These are phyloP conservation scores for Saccopteryx leptura DNA, from an alignment of 2,113 vertebrate species.

Conservation along the genomic window DNA sequence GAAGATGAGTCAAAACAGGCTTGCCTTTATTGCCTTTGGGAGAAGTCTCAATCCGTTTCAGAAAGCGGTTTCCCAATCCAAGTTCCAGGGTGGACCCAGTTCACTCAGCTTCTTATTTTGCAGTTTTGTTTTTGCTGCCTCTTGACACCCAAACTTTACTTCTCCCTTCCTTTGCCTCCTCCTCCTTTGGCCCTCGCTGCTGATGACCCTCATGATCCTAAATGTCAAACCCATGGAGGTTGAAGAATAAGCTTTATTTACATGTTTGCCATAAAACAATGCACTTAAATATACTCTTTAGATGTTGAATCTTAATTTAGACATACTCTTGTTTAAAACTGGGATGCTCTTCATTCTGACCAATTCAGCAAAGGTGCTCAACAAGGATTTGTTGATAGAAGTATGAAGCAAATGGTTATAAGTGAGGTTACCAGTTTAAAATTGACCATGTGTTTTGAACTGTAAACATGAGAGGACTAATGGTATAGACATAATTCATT, in stretches of 20 bases:
- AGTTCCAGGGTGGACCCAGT: neutral
- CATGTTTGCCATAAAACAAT: neutral
- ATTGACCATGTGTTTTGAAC: neutral
- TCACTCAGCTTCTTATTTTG: neutral
- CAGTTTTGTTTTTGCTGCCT: neutral
- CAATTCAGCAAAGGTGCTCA: neutral
- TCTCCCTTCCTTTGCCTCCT: neutral
- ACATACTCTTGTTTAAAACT: neutral
- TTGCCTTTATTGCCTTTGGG: constrained; percentile 18
- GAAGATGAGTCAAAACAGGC: constrained; percentile 52
- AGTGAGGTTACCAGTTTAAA: neutral
- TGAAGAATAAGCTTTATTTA: neutral
- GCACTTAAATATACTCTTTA: neutral
- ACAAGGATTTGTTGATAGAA: neutral
- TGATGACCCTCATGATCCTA: neutral
- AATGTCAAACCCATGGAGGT: neutral
- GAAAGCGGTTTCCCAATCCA: neutral
- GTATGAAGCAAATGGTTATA: neutral
- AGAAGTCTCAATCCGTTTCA: neutral
- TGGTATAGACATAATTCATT: neutral
- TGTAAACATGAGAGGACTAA: neutral
- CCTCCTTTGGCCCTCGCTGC: neutral
- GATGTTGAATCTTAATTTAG: neutral
- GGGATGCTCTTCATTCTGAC: neutral
- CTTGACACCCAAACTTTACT: neutral